Percentiles rank a stretch among this genome's conserved stretches.
phyloP scores from a whole-genome alignment of 2,797 vertebrate genomes.

The Fistularia commersonii region DNA sequence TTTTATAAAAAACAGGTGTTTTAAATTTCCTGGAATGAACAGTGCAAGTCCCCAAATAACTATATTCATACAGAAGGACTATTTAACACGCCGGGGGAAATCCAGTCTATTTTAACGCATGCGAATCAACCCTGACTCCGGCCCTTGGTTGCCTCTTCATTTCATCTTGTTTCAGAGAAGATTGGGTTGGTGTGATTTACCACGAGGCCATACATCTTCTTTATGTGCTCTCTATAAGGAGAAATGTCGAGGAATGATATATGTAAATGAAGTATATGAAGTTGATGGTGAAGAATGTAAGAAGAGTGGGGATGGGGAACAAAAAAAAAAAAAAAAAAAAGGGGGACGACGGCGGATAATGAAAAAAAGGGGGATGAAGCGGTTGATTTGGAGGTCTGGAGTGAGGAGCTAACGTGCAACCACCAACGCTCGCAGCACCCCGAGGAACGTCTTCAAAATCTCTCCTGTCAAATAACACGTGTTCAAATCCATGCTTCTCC shows the following conservation, averaged over 20 bases:
- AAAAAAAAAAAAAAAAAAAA: no score
- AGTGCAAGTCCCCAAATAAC: no score
- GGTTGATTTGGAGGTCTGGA: slow-evolving; percentile 18
- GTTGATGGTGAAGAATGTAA: slow-evolving; percentile 39
- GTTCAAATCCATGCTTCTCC: slow-evolving; percentile 31
- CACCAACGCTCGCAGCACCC: slow-evolving; percentile 21
- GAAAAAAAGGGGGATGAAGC: slow-evolving; percentile 8
- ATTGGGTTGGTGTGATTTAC: slow-evolving; percentile 47
- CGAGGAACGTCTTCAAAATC: slow-evolving; percentile 35
- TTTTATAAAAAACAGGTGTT: no score
- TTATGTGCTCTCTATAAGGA: slow-evolving; percentile 47
- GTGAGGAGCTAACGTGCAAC: slow-evolving; percentile 28
- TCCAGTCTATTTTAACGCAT: slow-evolving; percentile 1
- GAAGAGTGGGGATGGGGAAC: slow-evolving; percentile 3
- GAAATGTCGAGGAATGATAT: slow-evolving; percentile 35
- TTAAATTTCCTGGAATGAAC: no score
- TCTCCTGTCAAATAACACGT: slow-evolving; percentile 36
- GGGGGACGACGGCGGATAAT: not conserved
- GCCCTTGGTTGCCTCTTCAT: slow-evolving; percentile 12
- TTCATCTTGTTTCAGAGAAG: slow-evolving; percentile 31
- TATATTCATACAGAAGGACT: not conserved
- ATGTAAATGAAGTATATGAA: slow-evolving; percentile 56
- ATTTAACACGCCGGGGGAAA: not conserved
- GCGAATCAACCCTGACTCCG: slow-evolving; percentile 5
- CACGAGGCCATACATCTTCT: slow-evolving; percentile 34